Conservation (phyloP, 1,140 invertebrate species). For the Vollenhovia emeryi region DNA sequence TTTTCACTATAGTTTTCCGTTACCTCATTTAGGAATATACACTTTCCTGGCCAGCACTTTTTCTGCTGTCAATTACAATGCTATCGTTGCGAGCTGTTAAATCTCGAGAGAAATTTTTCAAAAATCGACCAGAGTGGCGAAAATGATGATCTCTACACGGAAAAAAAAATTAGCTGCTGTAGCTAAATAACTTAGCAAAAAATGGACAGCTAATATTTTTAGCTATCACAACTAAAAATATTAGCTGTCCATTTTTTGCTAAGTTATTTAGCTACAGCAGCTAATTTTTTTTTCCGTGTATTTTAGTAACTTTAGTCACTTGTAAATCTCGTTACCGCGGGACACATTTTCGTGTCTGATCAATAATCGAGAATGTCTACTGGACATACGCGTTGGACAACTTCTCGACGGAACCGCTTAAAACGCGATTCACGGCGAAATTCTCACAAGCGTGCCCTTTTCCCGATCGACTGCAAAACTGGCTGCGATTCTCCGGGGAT, state of each 20-base stretch:
- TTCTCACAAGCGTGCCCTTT: constrained; percentile 24
- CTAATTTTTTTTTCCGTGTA: too few relatives aligned
- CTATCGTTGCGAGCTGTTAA: not conserved
- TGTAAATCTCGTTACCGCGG: not conserved
- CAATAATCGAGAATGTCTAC: not conserved
- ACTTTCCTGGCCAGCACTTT: not conserved
- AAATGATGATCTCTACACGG: too few relatives aligned
- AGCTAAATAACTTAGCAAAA: too few relatives aligned
- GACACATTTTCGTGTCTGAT: not conserved
- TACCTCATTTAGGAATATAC: not conserved
- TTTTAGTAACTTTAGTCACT: too few relatives aligned
- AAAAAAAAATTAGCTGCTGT: too few relatives aligned
- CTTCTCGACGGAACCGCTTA: constrained; percentile 27
- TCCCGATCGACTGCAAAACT: constrained; percentile 44
- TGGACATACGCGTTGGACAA: not conserved
- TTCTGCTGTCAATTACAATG: not conserved
- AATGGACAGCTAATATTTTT: too few relatives aligned
- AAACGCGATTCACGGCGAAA: constrained; percentile 35
- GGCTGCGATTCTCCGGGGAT: constrained; percentile 49
- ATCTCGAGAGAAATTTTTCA: too few relatives aligned
- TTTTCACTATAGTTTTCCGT: not conserved
- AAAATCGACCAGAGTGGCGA: too few relatives aligned
- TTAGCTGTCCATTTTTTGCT: too few relatives aligned
- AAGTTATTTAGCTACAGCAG: too few relatives aligned
- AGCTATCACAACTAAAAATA: too few relatives aligned